phyloP scores from a whole-genome alignment of 2,888 invertebrate species.

The Euplexia lucipara region DNA sequence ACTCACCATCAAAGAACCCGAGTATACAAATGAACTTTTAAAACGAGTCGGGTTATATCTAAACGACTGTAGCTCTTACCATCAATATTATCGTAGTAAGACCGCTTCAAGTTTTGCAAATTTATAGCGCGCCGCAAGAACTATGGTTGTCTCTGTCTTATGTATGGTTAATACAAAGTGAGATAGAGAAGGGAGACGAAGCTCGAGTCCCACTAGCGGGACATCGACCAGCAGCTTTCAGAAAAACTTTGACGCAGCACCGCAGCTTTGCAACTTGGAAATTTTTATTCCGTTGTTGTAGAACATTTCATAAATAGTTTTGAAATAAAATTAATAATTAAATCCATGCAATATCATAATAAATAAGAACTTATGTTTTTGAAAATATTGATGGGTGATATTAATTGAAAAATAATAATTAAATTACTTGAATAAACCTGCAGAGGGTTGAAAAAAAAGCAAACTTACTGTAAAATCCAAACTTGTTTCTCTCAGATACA shows the following conservation, averaged over 20 bases:
- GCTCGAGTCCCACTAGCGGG: conserved; percentile 88
- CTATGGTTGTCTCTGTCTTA: conserved; percentile 75
- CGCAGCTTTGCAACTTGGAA: conserved; percentile 79
- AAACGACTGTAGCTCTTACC: conserved; percentile 83
- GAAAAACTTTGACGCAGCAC: conserved; percentile 82
- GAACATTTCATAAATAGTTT: conserved; percentile 15
- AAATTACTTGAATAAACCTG: background rate
- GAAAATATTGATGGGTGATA: background rate
- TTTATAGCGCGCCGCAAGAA: conserved; percentile 69
- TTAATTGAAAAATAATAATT: background rate
- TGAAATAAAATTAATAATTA: background rate
- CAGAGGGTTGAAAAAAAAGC: background rate
- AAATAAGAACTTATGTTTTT: background rate
- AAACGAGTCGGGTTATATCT: conserved; percentile 77
- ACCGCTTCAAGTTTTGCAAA: conserved; percentile 87
- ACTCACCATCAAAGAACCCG: conserved; percentile 56
- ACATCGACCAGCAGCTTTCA: conserved; percentile 91
- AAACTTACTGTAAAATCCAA: background rate
- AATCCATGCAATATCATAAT: background rate
- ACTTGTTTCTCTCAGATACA: background rate
- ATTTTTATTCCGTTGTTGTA: conserved; percentile 43
- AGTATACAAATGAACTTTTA: conserved; percentile 64
- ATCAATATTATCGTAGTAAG: conserved; percentile 84
- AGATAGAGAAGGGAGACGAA: conserved; percentile 77
- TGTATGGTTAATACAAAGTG: conserved; percentile 68